Evolutionary conservation across 2,888 invertebrate species (phyloP), one percentile per base, ranked within the genome.

Genomic region (Xylocampa areola): DNA sequence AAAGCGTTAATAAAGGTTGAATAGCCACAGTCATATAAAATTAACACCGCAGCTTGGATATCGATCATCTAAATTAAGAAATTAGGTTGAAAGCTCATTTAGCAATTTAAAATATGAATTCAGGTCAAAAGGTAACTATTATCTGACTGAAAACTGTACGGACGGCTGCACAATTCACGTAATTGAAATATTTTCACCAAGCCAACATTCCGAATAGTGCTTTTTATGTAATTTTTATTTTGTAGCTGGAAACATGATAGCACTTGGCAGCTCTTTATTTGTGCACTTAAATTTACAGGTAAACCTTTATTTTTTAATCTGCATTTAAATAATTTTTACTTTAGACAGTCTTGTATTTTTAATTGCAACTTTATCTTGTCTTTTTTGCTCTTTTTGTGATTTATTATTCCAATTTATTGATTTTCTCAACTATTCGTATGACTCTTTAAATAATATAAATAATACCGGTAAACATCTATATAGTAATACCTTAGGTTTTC

Each of bases 31-130:
- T 11, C 30, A 33, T 25, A 5, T 10, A 25, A 11, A 48, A 39
- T 50, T 7, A 51, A 16, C 27, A 4, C n/a, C 4, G 16, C 27
- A 30, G 11, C 44, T 44, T 35, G 32, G 14, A 11, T 33, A 65
- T 69, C 25, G 53, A 61, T 50, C 23, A 45, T 50, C 47, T 52
- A 50, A 53, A 73, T 58, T 19, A 41, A 62, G 71, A 67, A 78
- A 70, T 55, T 61, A 63, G 69, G 71, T 72, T 71, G 65, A 51
- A 51, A 63, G 45, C 60, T 59, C 45, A 68, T 72, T 58, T 48
- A 45, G 27, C 11, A 40, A 11, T 58, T 65, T 63, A 39, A 66
- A 73, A 52, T 30, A 40, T 68, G 47, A 51, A 69, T 69, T 53
- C 29, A 36, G 66, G 64, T 64, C 57, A 64, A 40, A 52, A 39